These are phyloP conservation scores for Hippocampus guttulatus DNA, from an alignment of 2,113 vertebrate genomes.

Conservation along the genomic window DNA sequence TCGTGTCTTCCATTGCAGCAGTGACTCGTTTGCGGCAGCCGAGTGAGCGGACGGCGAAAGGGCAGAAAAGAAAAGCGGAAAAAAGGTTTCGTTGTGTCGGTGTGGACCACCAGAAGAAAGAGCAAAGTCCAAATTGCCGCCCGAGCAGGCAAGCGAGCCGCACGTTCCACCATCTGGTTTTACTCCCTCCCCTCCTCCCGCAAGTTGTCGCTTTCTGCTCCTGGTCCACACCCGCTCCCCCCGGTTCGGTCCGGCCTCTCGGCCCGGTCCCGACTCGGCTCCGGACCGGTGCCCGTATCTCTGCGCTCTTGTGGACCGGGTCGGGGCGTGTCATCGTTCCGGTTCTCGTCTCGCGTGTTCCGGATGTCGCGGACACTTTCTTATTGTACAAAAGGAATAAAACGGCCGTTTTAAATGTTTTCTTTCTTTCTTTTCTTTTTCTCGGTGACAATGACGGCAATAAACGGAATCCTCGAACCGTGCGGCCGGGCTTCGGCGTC, in stretches of 20 bases:
- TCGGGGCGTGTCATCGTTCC: constrained; percentile 26
- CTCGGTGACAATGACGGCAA: constrained; percentile 70
- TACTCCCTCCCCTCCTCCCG: neutral
- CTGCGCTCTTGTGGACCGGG: constrained; percentile 12
- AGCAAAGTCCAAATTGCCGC: constrained; percentile 22
- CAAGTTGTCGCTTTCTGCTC: neutral
- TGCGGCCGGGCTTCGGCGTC: neutral
- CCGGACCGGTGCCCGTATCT: constrained; percentile 2
- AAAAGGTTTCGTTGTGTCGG: constrained; percentile 35
- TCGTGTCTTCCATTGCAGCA: constrained; percentile 49
- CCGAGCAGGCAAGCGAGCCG: neutral
- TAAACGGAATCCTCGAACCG: constrained; percentile 66
- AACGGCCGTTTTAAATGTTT: constrained; percentile 59
- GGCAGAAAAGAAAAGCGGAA: constrained; percentile 26
- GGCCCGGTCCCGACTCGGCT: neutral
- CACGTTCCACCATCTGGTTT: neutral
- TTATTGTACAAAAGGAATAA: constrained; percentile 61
- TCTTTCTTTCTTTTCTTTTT: constrained; percentile 53
- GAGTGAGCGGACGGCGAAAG: constrained; percentile 39
- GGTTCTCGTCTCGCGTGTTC: constrained; percentile 13
- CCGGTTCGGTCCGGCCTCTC: neutral
- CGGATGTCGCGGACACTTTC: constrained; percentile 35
- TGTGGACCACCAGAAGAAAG: constrained; percentile 34
- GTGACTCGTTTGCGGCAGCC: constrained; percentile 40
- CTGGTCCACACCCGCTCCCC: neutral